Evolutionary conservation across 2,888 invertebrate species (phyloP).

Genomic region (Alentia gelatinosa): DNA sequence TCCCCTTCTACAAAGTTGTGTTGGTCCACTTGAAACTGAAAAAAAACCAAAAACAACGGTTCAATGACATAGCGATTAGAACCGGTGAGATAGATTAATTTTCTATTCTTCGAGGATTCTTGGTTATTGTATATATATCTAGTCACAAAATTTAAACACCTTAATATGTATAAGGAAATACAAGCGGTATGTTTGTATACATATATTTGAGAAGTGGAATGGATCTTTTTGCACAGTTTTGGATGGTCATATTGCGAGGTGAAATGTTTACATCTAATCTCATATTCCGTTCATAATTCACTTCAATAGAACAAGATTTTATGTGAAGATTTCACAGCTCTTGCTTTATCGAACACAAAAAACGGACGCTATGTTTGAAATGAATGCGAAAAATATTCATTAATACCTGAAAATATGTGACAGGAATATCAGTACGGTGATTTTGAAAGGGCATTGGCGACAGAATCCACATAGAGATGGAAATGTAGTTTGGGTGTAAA

Average conservation of each 20-base stretch:
- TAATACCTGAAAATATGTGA: neutral
- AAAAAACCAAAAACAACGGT: constrained; percentile 1
- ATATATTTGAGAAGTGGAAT: no score
- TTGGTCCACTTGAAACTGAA: neutral
- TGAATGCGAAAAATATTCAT: neutral
- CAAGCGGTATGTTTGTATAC: no score
- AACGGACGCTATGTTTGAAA: neutral
- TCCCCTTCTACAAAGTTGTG: neutral
- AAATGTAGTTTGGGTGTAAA: neutral
- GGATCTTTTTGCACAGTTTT: neutral
- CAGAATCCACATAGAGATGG: neutral
- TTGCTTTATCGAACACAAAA: no score
- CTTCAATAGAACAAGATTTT: no score
- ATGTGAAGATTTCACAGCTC: no score
- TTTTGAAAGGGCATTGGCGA: neutral
- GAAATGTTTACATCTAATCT: no score
- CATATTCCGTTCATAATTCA: no score
- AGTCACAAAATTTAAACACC: neutral
- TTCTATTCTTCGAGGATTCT: neutral
- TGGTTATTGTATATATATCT: no score
- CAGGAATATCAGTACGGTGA: neutral
- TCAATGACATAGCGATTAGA: neutral
- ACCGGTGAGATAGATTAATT: neutral
- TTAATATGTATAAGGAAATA: no score
- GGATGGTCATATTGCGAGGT: neutral